These are phyloP conservation scores for Notodonta ziczac DNA, from an alignment of 2,888 invertebrate species.

Conservation along the genomic window DNA sequence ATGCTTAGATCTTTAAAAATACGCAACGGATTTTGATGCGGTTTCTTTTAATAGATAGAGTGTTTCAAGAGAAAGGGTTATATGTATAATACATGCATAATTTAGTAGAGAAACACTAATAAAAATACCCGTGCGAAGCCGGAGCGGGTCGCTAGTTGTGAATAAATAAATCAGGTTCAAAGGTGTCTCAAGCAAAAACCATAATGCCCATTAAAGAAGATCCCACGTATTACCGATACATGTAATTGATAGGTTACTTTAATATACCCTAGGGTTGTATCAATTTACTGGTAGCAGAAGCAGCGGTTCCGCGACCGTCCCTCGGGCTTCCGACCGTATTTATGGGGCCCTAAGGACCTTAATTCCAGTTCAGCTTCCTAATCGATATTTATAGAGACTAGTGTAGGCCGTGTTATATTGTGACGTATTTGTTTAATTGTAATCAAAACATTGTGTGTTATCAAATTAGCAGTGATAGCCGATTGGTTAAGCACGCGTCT, in stretches of 20 bases:
- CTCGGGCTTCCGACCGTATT: slow-evolving; percentile 59
- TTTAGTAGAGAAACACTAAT: no score
- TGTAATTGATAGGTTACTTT: slow-evolving; percentile 52
- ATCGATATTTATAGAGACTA: slow-evolving; percentile 37
- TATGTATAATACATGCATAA: no score
- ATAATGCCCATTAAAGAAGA: slow-evolving; percentile 3
- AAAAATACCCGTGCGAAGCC: no score
- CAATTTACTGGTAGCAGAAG: slow-evolving; percentile 70
- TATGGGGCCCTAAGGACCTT: slow-evolving; percentile 62
- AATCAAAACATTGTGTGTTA: no score
- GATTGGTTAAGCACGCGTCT: no score
- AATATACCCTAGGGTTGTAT: slow-evolving; percentile 71
- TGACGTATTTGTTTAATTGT: not conserved
- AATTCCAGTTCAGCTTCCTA: slow-evolving; percentile 60
- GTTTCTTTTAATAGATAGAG: no score
- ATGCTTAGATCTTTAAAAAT: no score
- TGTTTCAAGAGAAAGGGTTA: no score
- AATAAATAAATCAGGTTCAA: not conserved
- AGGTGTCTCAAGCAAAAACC: not conserved
- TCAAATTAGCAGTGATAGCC: no score
- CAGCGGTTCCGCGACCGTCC: slow-evolving; percentile 63
- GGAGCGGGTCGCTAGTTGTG: no score
- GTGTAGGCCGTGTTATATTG: slow-evolving; percentile 11
- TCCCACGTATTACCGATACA: slow-evolving; percentile 9
- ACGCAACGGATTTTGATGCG: no score